Conservation (phyloP, 37 sponge, comb jelly and placozoan genomes). For the Halisarca cf. caerulea region DNA sequence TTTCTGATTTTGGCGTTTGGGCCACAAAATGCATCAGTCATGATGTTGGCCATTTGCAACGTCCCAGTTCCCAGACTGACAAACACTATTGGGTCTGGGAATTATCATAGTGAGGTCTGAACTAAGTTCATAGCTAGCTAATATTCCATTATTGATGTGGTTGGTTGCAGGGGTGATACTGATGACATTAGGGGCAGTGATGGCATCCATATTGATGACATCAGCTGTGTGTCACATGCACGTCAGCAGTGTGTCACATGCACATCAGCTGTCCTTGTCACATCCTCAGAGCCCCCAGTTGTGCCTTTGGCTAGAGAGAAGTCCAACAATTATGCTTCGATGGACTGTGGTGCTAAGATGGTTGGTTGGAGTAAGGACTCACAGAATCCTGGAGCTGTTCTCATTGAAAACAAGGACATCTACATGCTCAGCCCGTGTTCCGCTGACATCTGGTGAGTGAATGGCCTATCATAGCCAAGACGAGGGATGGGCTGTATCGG, state of each 20-base stretch:
- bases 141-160: no score
- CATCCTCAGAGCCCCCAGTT: neutral
- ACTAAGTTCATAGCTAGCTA: no score
- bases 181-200: neutral
- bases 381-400: constrained; percentile 78
- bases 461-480: neutral
- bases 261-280: no score
- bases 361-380: constrained; percentile 69
- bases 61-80: no score
- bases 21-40: no score
- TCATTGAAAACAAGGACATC: constrained; percentile 80
- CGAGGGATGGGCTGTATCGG: neutral
- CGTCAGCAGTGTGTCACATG: no score
- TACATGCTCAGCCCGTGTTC: constrained; percentile 93
- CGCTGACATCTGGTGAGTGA: constrained; percentile 65
- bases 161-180: no score
- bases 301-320: neutral
- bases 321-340: constrained; percentile 84
- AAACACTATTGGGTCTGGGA: no score
- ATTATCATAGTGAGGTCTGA: no score
- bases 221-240: neutral
- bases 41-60: no score
- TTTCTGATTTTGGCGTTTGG: no score
- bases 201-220: no score
- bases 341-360: constrained; percentile 94